Base-by-base conservation (phyloP, 2,797 vertebrate species). In the Clarias fuscus region DNA sequence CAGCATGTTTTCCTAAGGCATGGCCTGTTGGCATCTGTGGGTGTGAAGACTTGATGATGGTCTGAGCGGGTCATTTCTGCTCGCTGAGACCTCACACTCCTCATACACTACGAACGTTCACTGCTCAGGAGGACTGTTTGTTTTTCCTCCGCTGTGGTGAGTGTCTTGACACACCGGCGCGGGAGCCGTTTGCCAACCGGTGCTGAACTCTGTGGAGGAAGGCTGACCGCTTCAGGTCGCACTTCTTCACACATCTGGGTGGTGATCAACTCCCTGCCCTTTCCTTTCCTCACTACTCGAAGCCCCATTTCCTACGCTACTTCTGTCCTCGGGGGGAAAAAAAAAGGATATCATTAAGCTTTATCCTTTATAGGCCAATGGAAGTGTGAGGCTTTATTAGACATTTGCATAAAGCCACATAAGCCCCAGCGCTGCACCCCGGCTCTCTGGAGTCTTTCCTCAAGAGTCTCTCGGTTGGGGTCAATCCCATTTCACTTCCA, bases 81-180 rank as follows among this genome's bases (percentile, higher is more conserved):
- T 88, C 92, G 92, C 90, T 89, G 70, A 92, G 92, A 92, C 89
- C 91, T 88, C 58, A 91, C 91, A 92, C 91, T 91, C 91, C 85
- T 88, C 92, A 93, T 92, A 95, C 93, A 95, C 93, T 92, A 92
- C 93, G 90, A 91, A 92, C 93, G 92, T 94, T 93, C 93, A 92
- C 92, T 91, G 92, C 92, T 86, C 87, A 86, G 90, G 88, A 91
- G 86, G 89, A 91, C 91, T 94, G 90, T 94, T 94, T 94, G 93
- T 93, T 93, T 95, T 94, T 94, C 93, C 93, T 92, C 91, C 84
- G 89, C 93, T 91, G 92, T 90, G 89, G 90, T 92, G 90, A 86
- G 90, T 90, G 88, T 92, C 94, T 94, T 93, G 91, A 93, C 92
- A 92, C 91, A 87, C 91, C 90, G 91, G 91, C 92, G 90, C 92